Percentiles rank a stretch among this genome's conserved stretches.
Evolutionary conservation across 1,140 invertebrate genomes (phyloP).

Genomic region (Diabrotica virgifera): DNA sequence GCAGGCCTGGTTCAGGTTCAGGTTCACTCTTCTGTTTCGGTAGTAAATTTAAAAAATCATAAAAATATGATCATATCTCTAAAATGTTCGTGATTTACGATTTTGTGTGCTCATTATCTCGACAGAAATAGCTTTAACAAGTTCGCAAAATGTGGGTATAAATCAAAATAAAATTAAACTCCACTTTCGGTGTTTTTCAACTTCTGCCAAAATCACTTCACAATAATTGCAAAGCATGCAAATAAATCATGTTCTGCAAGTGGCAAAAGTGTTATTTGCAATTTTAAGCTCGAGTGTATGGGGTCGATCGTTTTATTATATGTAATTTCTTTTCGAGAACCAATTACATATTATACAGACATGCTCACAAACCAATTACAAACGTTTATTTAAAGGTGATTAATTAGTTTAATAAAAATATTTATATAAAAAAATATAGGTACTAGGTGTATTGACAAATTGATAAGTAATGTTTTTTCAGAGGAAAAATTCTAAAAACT

Average conservation of each 20-base stretch:
- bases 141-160: neutral
- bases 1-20: neutral
- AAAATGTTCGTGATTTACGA: neutral
- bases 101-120: neutral
- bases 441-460: no score
- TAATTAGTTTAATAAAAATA: no score
- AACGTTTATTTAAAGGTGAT: no score
- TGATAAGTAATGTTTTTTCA: no score
- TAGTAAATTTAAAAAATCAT: neutral
- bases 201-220: neutral
- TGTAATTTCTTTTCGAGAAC: no score
- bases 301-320: no score
- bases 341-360: no score
- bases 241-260: conserved; percentile 2
- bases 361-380: no score
- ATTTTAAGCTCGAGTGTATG: no score
- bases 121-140: conserved; percentile 1
- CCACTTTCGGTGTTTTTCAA: neutral
- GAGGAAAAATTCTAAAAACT: no score
- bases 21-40: neutral
- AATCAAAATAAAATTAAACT: neutral
- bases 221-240: neutral
- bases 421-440: no score
- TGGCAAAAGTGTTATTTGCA: neutral
- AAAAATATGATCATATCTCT: neutral